phyloP scores from a whole-genome alignment of 2,888 invertebrate species.

The Synergus umbraculus region DNA sequence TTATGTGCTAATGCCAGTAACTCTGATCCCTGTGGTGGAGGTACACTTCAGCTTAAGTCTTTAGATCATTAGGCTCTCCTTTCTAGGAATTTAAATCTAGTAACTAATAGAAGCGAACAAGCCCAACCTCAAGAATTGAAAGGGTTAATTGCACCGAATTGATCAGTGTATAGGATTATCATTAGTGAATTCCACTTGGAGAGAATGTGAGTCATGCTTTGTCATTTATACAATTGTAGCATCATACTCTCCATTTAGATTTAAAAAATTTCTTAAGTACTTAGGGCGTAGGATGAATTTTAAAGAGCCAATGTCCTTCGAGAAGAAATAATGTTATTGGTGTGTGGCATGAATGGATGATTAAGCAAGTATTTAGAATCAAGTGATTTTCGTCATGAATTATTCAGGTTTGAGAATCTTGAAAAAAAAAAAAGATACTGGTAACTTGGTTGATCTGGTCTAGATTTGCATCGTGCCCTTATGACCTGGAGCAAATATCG shows the following conservation, averaged over 20 bases:
- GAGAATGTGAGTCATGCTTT: slow-evolving; percentile 19
- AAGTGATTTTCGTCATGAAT: slow-evolving; percentile 20
- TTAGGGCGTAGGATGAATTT: slow-evolving; percentile 22
- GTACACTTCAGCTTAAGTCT: slow-evolving; percentile 37
- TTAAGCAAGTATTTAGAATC: slow-evolving; percentile 9
- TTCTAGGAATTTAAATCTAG: slow-evolving; percentile 26
- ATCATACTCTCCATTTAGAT: slow-evolving; percentile 12
- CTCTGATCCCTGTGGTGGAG: slow-evolving; percentile 24
- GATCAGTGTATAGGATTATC: slow-evolving; percentile 22
- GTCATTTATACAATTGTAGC: slow-evolving; percentile 26
- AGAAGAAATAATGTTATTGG: slow-evolving; percentile 28
- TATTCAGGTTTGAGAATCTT: not conserved
- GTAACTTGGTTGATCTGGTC: not conserved
- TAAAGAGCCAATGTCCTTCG: slow-evolving; percentile 25
- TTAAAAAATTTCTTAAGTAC: slow-evolving; percentile 9
- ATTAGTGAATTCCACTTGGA: slow-evolving; percentile 7
- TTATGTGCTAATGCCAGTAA: slow-evolving; percentile 60
- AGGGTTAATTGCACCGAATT: slow-evolving; percentile 13
- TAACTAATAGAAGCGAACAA: not conserved
- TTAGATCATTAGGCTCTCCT: slow-evolving; percentile 36
- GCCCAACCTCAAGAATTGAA: not conserved
- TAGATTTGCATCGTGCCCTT: slow-evolving; percentile 11
- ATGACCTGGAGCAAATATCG: slow-evolving; percentile 4
- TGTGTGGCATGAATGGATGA: slow-evolving; percentile 26
- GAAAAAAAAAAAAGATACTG: too few species aligned